Percentiles rank a stretch among this genome's conserved stretches.
These are phyloP conservation scores for Palythoa caribaeorum DNA, from an alignment of 92 coral and sea anemone species.

Conservation along the genomic window DNA sequence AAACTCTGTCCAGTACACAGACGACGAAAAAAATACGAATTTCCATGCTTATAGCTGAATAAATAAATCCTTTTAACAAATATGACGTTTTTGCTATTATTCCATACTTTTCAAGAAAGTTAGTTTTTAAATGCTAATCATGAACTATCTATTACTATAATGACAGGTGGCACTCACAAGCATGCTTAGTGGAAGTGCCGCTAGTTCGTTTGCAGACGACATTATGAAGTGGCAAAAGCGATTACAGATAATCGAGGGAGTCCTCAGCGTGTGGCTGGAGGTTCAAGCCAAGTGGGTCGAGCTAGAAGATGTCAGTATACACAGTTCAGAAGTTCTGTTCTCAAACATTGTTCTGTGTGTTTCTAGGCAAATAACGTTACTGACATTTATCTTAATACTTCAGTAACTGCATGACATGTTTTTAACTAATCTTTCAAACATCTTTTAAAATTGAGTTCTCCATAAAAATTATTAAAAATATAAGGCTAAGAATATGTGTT, in stretches of 20 bases:
- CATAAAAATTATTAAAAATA: no score
- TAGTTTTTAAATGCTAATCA: not conserved
- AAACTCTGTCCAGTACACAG: no score
- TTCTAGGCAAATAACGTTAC: not conserved
- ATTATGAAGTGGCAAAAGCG: conserved; percentile 98
- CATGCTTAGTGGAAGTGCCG: conserved; percentile 97
- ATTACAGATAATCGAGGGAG: conserved; percentile 96
- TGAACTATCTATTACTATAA: not conserved
- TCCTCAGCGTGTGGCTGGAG: conserved; percentile 94
- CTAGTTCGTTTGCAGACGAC: conserved; percentile 98
- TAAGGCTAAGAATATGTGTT: no score
- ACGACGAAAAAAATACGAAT: no score
- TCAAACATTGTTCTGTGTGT: not conserved
- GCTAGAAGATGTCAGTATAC: conserved; percentile 88
- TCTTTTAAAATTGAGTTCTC: no score
- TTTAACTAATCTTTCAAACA: no score
- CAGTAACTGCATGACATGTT: no score
- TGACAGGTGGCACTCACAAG: conserved; percentile 92
- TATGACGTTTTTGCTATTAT: no score
- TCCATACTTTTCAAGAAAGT: no score
- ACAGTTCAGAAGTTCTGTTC: not conserved
- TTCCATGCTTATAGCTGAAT: no score
- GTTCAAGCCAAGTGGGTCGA: conserved; percentile 99
- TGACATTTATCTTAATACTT: no score
- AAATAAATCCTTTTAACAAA: no score